These are phyloP conservation scores for Tyrannus savana DNA, from an alignment of 2,113 vertebrate species.

Conservation along the genomic window DNA sequence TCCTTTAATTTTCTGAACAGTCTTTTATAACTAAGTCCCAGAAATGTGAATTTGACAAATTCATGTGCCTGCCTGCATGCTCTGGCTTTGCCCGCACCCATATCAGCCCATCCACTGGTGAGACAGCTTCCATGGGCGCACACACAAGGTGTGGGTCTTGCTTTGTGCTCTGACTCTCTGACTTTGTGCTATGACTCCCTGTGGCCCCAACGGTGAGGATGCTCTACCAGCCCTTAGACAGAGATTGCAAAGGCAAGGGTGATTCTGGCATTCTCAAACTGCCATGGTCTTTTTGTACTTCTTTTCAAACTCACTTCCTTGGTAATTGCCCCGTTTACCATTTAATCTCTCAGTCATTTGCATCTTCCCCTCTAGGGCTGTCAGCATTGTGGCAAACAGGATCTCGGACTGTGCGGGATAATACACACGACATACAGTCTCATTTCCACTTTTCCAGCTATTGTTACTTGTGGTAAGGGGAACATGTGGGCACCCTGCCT, in stretches of 20 bases:
- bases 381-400: accelerated
- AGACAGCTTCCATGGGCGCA: neutral
- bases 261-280: neutral
- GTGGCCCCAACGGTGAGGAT: accelerated
- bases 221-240: neutral
- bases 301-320: neutral
- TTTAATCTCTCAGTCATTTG: neutral
- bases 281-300: neutral
- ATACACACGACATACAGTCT: neutral
- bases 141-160: accelerated
- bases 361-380: neutral
- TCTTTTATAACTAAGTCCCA: neutral
- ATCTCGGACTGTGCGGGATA: accelerated
- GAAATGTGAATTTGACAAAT: neutral
- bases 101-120: neutral
- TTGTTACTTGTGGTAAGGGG: neutral
- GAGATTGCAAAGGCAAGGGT: accelerated
- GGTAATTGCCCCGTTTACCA: neutral
- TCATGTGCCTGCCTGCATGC: accelerated
- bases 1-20: neutral
- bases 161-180: accelerated
- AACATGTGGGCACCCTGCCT: accelerated
- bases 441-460: neutral
- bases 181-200: too few relatives aligned
- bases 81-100: neutral